Evolutionary conservation across 2,113 vertebrate species (phyloP).

Genomic region (Buteo buteo): DNA sequence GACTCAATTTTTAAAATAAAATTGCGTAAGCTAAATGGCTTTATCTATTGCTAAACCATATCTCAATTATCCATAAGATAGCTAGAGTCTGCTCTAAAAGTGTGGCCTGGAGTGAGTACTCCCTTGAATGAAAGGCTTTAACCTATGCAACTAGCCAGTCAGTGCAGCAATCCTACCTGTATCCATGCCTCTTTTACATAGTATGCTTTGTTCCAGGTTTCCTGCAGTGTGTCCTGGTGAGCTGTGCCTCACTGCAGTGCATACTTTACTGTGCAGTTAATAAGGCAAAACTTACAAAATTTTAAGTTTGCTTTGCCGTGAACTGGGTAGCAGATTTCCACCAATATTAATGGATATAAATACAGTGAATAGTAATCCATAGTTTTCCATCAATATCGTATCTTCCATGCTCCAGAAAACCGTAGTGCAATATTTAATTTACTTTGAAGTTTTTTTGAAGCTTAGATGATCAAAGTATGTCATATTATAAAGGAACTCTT

Average conservation of each 20-base stretch:
- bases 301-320: neutral
- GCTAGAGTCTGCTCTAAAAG: neutral
- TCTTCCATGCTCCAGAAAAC: neutral
- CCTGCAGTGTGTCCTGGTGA: neutral
- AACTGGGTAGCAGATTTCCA: neutral
- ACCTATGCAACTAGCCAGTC: too few species aligned
- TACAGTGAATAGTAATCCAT: neutral
- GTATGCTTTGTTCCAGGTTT: rapidly evolving
- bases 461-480: constrained; percentile 24
- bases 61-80: neutral
- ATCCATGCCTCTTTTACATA: neutral
- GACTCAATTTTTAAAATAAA: neutral
- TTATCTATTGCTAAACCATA: neutral
- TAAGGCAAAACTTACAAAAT: neutral
- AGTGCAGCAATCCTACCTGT: neutral
- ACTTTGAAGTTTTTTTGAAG: neutral
- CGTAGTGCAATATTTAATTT: neutral
- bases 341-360: neutral
- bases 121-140: neutral
- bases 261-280: neutral
- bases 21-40: neutral
- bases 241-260: neutral
- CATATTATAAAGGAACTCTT: neutral
- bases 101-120: neutral
- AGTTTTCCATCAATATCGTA: neutral